These are phyloP conservation scores for Brachypteracias leptosomus DNA, from an alignment of 2,113 vertebrate genomes.

Conservation along the genomic window DNA sequence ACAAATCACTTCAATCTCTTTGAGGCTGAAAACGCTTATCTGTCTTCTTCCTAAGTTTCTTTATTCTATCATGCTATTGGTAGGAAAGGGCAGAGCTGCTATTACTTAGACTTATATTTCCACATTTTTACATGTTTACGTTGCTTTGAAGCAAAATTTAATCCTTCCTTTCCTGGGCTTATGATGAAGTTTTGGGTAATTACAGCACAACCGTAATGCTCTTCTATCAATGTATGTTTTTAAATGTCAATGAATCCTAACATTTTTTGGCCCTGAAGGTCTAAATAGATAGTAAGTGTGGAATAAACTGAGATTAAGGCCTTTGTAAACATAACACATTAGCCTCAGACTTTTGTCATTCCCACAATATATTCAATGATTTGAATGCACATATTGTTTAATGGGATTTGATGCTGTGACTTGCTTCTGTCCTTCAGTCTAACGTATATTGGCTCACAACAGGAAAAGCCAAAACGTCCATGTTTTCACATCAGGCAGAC, in stretches of 20 bases:
- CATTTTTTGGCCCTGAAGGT: neutral
- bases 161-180: neutral
- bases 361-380: neutral
- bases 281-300: neutral
- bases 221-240: neutral
- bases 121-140: neutral
- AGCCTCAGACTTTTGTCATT: neutral
- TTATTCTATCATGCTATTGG: neutral
- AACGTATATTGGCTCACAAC: neutral
- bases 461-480: neutral
- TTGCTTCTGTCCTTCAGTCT: neutral
- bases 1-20: neutral
- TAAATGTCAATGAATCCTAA: neutral
- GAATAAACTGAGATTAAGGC: neutral
- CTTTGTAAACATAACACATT: neutral
- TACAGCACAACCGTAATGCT: neutral
- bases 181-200: neutral
- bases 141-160: neutral
- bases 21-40: neutral
- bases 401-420: neutral
- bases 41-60: neutral
- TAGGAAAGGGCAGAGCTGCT: neutral
- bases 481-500: neutral
- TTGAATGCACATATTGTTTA: slow-evolving; percentile 14
- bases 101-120: neutral